Conservation (phyloP, 2,797 vertebrate genomes). For the Petrocephalus schoutedeni region DNA sequence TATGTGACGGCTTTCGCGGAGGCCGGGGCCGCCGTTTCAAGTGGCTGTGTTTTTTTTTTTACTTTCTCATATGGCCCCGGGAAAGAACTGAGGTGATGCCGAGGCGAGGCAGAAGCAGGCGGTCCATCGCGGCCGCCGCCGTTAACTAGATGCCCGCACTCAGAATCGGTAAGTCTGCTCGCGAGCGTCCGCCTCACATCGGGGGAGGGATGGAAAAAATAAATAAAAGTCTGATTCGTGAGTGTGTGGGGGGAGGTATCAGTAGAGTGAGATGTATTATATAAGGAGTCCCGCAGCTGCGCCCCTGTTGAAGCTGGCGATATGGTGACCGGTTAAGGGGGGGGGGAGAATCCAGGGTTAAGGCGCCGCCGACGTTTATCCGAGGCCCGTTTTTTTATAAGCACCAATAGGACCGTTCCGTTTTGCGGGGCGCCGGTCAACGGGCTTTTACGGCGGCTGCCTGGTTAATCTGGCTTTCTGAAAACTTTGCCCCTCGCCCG, state of each 20-base stretch:
- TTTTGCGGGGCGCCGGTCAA: background rate
- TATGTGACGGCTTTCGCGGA: background rate
- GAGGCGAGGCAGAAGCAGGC: conserved; percentile 33
- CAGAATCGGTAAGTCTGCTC: conserved; percentile 24
- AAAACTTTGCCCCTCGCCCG: conserved; percentile 17
- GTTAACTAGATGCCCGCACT: conserved; percentile 35
- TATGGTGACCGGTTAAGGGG: conserved; percentile 11
- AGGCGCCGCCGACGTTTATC: conserved; percentile 26
- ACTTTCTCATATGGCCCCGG: background rate
- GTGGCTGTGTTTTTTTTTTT: background rate
- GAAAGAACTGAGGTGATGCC: conserved; percentile 50
- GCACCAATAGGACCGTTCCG: background rate
- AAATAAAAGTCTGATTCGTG: background rate
- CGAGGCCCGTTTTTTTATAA: conserved; percentile 34
- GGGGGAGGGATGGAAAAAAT: background rate
- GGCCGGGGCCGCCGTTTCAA: background rate
- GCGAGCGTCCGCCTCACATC: background rate
- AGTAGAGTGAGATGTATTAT: background rate
- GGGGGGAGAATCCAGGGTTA: conserved; percentile 24
- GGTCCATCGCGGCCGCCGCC: conserved; percentile 35
- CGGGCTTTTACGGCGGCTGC: background rate
- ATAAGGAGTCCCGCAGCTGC: background rate
- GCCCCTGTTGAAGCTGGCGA: background rate
- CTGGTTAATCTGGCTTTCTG: background rate
- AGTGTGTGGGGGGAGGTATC: background rate